Percentiles rank a stretch among this genome's conserved stretches.
phyloP scores from a whole-genome alignment of 92 coral and sea anemone genomes.

The Bergia sp. region DNA sequence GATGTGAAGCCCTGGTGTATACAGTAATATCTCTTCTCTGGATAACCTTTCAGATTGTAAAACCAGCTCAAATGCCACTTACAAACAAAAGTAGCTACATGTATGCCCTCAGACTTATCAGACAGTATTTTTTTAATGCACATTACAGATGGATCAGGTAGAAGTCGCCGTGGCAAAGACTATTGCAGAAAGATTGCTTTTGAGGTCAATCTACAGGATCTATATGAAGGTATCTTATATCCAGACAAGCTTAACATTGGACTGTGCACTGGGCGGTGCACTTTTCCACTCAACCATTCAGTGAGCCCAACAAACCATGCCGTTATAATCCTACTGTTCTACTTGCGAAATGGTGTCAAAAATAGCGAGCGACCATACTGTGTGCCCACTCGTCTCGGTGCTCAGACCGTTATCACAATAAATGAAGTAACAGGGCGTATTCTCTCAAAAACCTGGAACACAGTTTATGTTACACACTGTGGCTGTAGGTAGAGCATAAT shows the following conservation, averaged over 20 bases:
- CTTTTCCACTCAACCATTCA: not conserved
- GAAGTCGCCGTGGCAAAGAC: not conserved
- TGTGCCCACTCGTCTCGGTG: not conserved
- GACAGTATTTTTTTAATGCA: not conserved
- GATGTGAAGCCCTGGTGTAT: too few species aligned
- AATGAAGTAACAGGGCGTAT: not conserved
- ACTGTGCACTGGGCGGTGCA: constrained; percentile 12
- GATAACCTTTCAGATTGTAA: too few species aligned
- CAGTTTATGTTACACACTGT: too few species aligned
- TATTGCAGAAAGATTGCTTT: not conserved
- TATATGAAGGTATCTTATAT: constrained; percentile 3
- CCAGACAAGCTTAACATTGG: not conserved
- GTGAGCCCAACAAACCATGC: constrained; percentile 17
- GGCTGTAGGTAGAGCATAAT: too few species aligned
- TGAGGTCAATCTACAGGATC: not conserved
- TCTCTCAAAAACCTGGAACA: too few species aligned
- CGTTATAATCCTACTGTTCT: not conserved
- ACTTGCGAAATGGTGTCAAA: not conserved
- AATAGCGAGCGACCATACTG: not conserved
- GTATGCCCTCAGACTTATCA: too few species aligned
- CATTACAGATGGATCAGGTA: constrained; percentile 14
- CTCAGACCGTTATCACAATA: not conserved
- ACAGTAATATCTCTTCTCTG: too few species aligned
- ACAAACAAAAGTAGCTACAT: too few species aligned
- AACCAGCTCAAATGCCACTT: too few species aligned